These are phyloP conservation scores for Oligia fasciuncula DNA, from an alignment of 2,888 invertebrate species.

Conservation along the genomic window DNA sequence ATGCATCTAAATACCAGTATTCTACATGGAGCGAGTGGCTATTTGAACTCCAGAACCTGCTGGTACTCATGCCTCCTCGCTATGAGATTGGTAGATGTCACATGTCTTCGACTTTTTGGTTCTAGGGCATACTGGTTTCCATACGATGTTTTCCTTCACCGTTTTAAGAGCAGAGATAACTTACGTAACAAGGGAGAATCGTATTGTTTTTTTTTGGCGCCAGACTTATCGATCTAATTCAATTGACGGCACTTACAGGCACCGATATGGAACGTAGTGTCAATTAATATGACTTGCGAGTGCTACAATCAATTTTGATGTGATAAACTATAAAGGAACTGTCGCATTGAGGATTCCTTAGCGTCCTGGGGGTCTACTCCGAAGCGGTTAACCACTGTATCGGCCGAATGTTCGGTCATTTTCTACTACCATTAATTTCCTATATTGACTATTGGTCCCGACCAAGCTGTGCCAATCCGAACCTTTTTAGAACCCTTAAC, in stretches of 20 bases:
- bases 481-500: too few species aligned
- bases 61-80: not conserved
- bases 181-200: not conserved
- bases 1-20: not conserved
- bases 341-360: not conserved
- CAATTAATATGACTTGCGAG: constrained; percentile 35
- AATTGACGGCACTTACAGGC: constrained; percentile 32
- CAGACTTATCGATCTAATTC: constrained; percentile 40
- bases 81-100: not conserved
- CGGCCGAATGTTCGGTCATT: too few species aligned
- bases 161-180: not conserved
- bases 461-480: too few species aligned
- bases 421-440: too few species aligned
- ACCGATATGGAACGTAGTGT: constrained; percentile 30
- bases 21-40: not conserved
- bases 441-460: too few species aligned
- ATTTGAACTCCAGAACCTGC: not conserved
- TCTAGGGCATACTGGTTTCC: not conserved
- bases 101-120: not conserved
- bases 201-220: constrained; percentile 27
- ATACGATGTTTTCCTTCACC: not conserved
- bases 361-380: not conserved
- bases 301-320: constrained; percentile 16
- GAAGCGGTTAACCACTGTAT: too few species aligned
- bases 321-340: constrained; percentile 11